Conservation (phyloP, 2,888 invertebrate genomes). For the Amitus sp. region DNA sequence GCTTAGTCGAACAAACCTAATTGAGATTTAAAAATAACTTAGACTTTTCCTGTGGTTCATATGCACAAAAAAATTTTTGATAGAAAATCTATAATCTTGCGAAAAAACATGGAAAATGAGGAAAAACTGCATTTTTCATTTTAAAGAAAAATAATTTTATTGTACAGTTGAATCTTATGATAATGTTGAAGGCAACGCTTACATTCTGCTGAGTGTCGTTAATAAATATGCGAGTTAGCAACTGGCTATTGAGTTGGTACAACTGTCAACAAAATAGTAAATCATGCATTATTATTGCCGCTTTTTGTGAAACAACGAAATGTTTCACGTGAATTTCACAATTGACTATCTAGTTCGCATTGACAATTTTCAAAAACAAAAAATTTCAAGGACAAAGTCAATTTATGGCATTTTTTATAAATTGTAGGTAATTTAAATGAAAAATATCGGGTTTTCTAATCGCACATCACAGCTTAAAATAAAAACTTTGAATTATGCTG, state of each 20-base stretch:
- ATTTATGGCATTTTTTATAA: not conserved
- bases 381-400: not conserved
- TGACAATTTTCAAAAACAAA: not conserved
- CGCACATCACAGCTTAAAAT: conserved; percentile 29
- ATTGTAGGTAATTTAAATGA: not conserved
- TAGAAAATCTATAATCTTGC: no score
- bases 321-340: no score
- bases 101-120: no score
- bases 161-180: conserved; percentile 19
- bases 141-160: conserved; percentile 32
- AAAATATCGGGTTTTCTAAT: conserved; percentile 12
- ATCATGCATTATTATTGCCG: conserved; percentile 3
- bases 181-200: conserved; percentile 13
- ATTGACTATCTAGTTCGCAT: no score
- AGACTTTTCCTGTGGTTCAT: no score
- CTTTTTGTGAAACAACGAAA: not conserved
- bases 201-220: conserved; percentile 1
- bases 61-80: no score
- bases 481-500: conserved; percentile 10
- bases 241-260: not conserved
- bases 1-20: no score
- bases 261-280: not conserved
- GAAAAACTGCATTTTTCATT: conserved; percentile 6
- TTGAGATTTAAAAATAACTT: no score
- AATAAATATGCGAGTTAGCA: not conserved